Conservation (phyloP, 1,140 invertebrate species). For the Heliothis subflexa region DNA sequence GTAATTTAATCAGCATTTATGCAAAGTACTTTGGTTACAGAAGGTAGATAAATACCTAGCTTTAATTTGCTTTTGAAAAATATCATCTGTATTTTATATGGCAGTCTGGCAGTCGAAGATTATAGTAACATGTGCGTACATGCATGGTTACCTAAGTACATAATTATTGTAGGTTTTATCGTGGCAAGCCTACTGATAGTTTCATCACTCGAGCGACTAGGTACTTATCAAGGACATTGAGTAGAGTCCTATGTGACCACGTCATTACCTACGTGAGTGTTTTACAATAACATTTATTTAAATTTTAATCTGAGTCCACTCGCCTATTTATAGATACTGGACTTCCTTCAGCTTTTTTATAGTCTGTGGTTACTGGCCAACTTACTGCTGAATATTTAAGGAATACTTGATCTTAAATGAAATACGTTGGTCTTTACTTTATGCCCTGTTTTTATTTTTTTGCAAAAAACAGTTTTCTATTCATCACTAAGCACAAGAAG, state of each 20-base stretch:
- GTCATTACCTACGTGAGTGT: slow-evolving; percentile 30
- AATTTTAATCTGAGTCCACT: slow-evolving; percentile 28
- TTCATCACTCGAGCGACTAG: slow-evolving; percentile 10
- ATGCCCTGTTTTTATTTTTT: not conserved
- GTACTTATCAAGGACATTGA: slow-evolving; percentile 14
- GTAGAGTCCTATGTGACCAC: not conserved
- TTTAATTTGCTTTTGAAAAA: too few relatives aligned
- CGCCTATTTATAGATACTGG: slow-evolving; percentile 12
- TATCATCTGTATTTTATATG: too few relatives aligned
- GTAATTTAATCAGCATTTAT: too few relatives aligned
- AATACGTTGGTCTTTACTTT: not conserved
- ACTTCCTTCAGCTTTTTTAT: slow-evolving; percentile 14
- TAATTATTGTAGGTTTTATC: not conserved
- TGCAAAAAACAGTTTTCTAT: not conserved
- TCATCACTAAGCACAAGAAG: not conserved
- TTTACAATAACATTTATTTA: slow-evolving; percentile 26
- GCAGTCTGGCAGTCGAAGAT: too few relatives aligned
- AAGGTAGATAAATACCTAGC: too few relatives aligned
- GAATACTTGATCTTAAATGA: too few relatives aligned
- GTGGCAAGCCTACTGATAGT: slow-evolving; percentile 4
- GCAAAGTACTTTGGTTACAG: too few relatives aligned
- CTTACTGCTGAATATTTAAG: not conserved
- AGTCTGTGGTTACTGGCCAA: not conserved
- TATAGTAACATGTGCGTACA: not conserved
- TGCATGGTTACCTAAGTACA: not conserved